Base-by-base conservation (phyloP, 2,797 vertebrate species). In the Apogon talboti region DNA sequence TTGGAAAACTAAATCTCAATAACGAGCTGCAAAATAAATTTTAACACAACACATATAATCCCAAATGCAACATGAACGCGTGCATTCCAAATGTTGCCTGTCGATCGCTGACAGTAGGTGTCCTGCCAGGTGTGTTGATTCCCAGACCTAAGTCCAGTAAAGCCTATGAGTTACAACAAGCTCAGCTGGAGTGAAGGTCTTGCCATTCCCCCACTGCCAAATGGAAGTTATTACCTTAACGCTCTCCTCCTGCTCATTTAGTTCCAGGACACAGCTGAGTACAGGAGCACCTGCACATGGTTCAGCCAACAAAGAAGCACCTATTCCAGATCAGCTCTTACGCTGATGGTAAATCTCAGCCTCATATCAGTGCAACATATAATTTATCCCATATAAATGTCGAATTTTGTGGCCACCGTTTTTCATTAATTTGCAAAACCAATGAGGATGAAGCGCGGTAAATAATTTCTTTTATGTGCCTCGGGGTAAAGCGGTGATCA, bases 201-300 rank as follows among this genome's bases (percentile, higher is more conserved):
- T 12, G 13, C 61, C 49, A 63, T 74, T 73, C 68, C 86, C 76
- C 78, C 70, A 80, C 74, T 89, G 79, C 79, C 79, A 82, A 80
- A 83, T 80, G 45, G 37, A 81, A 77, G 67, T 86, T 81, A 86
- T 92, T 92, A 89, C 69, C 75, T 68, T 80, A 79, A 77, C 11
- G n/a, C 52, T 62, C 47, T 74, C 63, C 72, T 68, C 51, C 52
- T 82, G 76, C 79, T 87, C 80, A 82, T 89, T 88, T 82, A 84
- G 61, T 57, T 67, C 16, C 72, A 61, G 69, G 56, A n/a, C 76
- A 81, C 89, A 90, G 87, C 88, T 89, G 89, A 65, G 79, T 53
- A 52, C 71, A 60, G 33, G 66, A 49, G 76, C 87, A 83, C 60
- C 78, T 84, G n/a, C n/a, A n/a, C n/a, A n/a, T n/a, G n/a, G n/a